Conservation (phyloP, 2,888 invertebrate genomes). For the Cactoblastis cactorum region DNA sequence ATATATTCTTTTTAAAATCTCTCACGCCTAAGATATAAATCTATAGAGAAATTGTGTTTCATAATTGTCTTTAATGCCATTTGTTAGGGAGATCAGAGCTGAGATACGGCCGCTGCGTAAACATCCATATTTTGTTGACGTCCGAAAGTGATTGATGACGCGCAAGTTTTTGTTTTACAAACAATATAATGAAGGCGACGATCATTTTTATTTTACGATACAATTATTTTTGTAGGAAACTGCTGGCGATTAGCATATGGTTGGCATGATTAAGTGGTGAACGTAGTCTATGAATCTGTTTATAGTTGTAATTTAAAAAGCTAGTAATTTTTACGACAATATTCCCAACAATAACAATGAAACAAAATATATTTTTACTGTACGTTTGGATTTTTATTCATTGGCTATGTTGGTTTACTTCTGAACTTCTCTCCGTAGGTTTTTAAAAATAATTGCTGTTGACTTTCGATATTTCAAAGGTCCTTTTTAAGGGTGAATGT, state of each 20-base stretch:
- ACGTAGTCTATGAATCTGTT: too few relatives aligned
- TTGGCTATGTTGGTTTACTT: too few relatives aligned
- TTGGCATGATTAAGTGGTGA: too few relatives aligned
- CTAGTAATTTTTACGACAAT: too few relatives aligned
- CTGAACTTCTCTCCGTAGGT: too few relatives aligned
- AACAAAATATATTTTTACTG: too few relatives aligned
- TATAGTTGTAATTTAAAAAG: too few relatives aligned
- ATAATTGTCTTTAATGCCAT: constrained; percentile 60
- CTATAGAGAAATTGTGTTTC: constrained; percentile 55
- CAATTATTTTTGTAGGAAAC: neutral
- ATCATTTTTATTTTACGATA: constrained; percentile 13
- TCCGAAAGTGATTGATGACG: constrained; percentile 48
- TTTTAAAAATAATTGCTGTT: constrained; percentile 2
- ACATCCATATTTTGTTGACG: constrained; percentile 42
- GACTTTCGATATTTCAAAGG: constrained; percentile 3
- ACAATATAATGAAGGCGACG: constrained; percentile 24
- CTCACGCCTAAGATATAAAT: constrained; percentile 64
- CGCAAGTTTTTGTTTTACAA: constrained; percentile 29
- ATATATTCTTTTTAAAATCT: constrained; percentile 57
- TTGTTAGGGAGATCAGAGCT: constrained; percentile 37
- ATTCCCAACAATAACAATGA: too few relatives aligned
- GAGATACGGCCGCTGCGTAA: constrained; percentile 40
- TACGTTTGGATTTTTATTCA: too few relatives aligned
- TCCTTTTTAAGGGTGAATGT: constrained; percentile 15
- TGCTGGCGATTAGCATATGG: too few relatives aligned